Evolutionary conservation across 2,113 vertebrate genomes (phyloP).

Genomic region (Ophiodon elongatus): DNA sequence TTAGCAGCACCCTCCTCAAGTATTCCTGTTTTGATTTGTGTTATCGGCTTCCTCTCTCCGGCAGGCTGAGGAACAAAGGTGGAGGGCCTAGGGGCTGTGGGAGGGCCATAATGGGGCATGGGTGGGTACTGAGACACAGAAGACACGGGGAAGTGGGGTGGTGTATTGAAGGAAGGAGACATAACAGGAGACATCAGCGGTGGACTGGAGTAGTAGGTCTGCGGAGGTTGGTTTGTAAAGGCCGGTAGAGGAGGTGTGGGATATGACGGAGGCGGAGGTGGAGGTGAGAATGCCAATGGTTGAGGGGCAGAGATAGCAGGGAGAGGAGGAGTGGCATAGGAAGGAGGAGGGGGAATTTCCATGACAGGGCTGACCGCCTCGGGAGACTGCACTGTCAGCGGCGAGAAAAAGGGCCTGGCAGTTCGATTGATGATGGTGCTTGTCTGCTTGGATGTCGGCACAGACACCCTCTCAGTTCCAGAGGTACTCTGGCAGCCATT

Average conservation of each 20-base stretch:
- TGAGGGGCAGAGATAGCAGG: constrained; percentile 84
- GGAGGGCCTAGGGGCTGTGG: constrained; percentile 78
- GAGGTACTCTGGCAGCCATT: constrained; percentile 73
- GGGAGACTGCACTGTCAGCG: constrained; percentile 67
- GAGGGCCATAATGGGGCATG: constrained; percentile 82
- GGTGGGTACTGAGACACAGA: constrained; percentile 80
- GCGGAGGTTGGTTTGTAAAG: constrained; percentile 74
- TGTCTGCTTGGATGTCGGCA: constrained; percentile 78
- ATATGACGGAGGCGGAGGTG: constrained; percentile 69
- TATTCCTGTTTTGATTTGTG: constrained; percentile 88
- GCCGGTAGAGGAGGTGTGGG: constrained; percentile 76
- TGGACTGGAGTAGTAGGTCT: constrained; percentile 84
- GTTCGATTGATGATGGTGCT: constrained; percentile 90
- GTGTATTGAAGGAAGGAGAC: constrained; percentile 66
- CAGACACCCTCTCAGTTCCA: constrained; percentile 59
- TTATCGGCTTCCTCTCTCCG: constrained; percentile 55
- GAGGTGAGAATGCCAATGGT: constrained; percentile 52
- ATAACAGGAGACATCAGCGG: constrained; percentile 78
- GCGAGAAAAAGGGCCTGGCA: constrained; percentile 92
- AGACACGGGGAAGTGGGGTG: constrained; percentile 76
- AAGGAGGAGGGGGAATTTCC: constrained; percentile 85
- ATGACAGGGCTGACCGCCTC: constrained; percentile 57
- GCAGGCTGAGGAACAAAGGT: constrained; percentile 73
- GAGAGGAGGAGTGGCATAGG: constrained; percentile 82
- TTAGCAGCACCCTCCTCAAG: constrained; percentile 88